Evolutionary conservation across 2,888 invertebrate genomes (phyloP), one percentile per base, ranked within the genome.

Genomic region (Ryuthela nishihirai): DNA sequence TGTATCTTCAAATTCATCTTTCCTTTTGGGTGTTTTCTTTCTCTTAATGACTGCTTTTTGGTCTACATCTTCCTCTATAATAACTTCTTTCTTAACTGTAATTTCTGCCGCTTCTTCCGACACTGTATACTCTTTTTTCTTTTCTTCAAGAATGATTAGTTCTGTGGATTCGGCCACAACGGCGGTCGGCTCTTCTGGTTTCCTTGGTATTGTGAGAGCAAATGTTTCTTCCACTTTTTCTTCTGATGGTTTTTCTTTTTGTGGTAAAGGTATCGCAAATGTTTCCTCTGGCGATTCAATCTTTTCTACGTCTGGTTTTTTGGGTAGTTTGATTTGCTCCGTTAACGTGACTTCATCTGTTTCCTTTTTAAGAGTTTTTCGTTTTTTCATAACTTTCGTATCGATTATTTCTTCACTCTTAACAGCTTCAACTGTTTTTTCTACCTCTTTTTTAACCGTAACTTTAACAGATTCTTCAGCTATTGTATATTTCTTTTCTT

Each of bases 51-150:
- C 45, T 23, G 47, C 49, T n/a, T 61, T 55, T 41, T 46, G 53
- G 4, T 36, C 56, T 66, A 67, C 38, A 69, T 73, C 72, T 4
- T 68, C 65, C 21, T 52, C 29, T n/a, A n/a, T n/a, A 9, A 53
- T 42, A 10, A 60, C 48, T 23, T 56, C 40, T 23, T 65, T 55
- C 38, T 65, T 62, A 10, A 62, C 47, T 0, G 62, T 64, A 20
- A 65, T 45, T 50, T 68, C 67, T 36, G 55, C 68, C 59, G 67
- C 35, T 34, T 64, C 67, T 32, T 64, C 68, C 15, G 62, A 62
- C 18, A 69, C 45, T 4, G 25, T 29, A 21, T 44, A 54, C 17
- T 46, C 21, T 9, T 40, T 64, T 36, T 61, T 64, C 24, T 62
- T 36, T 36, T 56, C 29, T 15, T 53, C 47, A 3, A 62, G 24